Conservation (phyloP, 2,113 vertebrate genomes). For the Eulemur rufifrons region DNA sequence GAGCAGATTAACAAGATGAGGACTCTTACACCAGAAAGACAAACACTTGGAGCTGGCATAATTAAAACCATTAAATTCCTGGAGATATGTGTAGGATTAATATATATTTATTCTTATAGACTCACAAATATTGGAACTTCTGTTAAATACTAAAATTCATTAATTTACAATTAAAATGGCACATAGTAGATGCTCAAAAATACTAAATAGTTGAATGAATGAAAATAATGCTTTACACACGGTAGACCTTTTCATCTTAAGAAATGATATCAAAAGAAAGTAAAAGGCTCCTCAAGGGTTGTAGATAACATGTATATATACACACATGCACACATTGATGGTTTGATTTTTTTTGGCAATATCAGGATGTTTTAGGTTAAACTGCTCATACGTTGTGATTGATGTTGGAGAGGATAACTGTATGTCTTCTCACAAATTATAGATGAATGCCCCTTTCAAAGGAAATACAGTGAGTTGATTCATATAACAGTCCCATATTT, state of each 20-base stretch:
- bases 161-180: slow-evolving; percentile 31
- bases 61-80: slow-evolving; percentile 24
- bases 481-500: neutral
- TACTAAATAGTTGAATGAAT: neutral
- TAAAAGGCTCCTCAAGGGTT: neutral
- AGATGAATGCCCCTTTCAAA: neutral
- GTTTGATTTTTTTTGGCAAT: neutral
- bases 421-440: neutral
- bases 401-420: neutral
- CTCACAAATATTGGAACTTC: slow-evolving; percentile 37
- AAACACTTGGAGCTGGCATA: neutral
- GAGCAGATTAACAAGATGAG: neutral
- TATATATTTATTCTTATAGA: neutral
- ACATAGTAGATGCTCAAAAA: neutral
- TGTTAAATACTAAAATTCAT: slow-evolving; percentile 16
- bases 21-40: neutral
- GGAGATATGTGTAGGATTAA: neutral
- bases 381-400: neutral
- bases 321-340: neutral
- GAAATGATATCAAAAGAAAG: slow-evolving; percentile 25
- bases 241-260: neutral
- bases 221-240: neutral
- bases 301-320: neutral
- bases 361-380: neutral
- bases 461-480: neutral